These are phyloP conservation scores for Tribolium madens DNA, from an alignment of 1,140 invertebrate species.

Conservation along the genomic window DNA sequence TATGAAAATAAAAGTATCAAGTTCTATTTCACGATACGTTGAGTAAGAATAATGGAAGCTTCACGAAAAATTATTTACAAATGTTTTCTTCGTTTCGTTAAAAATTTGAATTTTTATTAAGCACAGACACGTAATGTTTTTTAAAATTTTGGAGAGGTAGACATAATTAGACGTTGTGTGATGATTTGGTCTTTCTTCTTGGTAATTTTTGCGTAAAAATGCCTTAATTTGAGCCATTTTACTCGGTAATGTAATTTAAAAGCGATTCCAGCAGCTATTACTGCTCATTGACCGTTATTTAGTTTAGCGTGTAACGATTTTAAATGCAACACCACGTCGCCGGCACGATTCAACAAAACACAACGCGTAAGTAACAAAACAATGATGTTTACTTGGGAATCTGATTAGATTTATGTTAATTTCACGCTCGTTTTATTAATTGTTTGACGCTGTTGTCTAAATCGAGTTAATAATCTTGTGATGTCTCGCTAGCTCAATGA, in stretches of 20 bases:
- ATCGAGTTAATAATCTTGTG: conserved; percentile 7
- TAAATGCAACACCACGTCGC: conserved; percentile 25
- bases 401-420: not conserved
- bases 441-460: conserved; percentile 14
- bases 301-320: conserved; percentile 6
- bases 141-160: not conserved
- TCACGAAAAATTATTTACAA: not conserved
- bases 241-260: conserved; percentile 16
- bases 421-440: conserved; percentile 23
- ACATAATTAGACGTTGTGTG: not conserved
- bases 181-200: not conserved
- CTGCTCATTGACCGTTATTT: conserved; percentile 22
- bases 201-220: not conserved
- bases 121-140: no score
- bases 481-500: not conserved
- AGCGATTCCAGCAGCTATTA: conserved; percentile 28
- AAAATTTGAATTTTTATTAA: no score
- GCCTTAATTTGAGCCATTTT: not conserved
- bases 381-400: not conserved
- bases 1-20: not conserved
- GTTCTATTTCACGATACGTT: not conserved
- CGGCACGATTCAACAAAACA: conserved; percentile 4
- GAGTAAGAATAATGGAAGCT: not conserved
- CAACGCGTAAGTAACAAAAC: conserved; percentile 9
- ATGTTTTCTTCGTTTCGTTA: not conserved